Percentiles rank a stretch among this genome's conserved stretches.
These are phyloP conservation scores for Lochmaea capreae DNA, from an alignment of 2,888 invertebrate genomes.

Conservation along the genomic window DNA sequence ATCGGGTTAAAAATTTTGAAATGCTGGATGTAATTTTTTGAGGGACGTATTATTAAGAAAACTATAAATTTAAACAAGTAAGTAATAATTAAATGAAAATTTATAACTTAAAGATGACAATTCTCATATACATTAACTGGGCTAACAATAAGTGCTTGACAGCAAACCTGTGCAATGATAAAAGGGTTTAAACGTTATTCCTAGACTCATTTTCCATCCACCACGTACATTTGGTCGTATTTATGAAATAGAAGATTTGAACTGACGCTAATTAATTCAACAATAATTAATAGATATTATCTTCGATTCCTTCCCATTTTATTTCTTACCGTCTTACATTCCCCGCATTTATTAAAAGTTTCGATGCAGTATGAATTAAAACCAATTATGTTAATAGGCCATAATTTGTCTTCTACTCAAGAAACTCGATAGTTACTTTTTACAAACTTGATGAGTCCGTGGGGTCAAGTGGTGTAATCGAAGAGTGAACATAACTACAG, in stretches of 20 bases:
- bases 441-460: constrained; percentile 17
- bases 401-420: constrained; percentile 29
- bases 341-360: constrained; percentile 26
- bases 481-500: neutral
- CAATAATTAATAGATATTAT: constrained; percentile 34
- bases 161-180: neutral
- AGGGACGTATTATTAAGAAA: no score
- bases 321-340: constrained; percentile 24
- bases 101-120: neutral
- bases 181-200: neutral
- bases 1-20: no score
- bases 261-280: constrained; percentile 30
- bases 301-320: constrained; percentile 30
- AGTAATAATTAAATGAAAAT: no score
- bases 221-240: constrained; percentile 16
- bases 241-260: constrained; percentile 16
- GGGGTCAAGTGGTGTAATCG: constrained; percentile 7
- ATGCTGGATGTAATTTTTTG: no score
- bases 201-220: neutral
- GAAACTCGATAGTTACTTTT: constrained; percentile 26
- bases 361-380: constrained; percentile 24
- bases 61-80: no score
- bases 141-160: neutral
- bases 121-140: neutral
- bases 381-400: constrained; percentile 29